Evolutionary conservation across 2,888 invertebrate genomes (phyloP), one percentile per base, ranked within the genome.

Genomic region (Xestia ashworthii): DNA sequence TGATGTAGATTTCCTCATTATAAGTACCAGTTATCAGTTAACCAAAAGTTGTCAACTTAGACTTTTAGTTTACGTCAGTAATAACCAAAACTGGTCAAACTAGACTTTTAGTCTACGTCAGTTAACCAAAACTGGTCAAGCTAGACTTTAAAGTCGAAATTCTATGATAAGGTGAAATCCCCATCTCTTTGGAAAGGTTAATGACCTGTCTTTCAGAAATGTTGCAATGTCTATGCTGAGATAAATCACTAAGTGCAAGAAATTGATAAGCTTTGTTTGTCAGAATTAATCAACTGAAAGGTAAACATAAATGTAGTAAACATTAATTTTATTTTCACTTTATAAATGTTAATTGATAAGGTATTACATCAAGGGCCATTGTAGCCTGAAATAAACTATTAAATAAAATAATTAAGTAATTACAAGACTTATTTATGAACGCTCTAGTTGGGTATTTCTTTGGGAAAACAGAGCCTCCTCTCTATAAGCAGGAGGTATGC

Each of bases 181-280:
- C 44, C 25, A 68, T 32, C 22, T 46, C 1, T 38, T 46, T 46
- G 46, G 64, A 48, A 46, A 41, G 77, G 25, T 77, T 19, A 77
- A 78, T 41, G 64, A 55, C 53, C 46, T 53, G 12, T 5, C 41
- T 44, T 2, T 16, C 22, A 46, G 22, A 53, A 60, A 77, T 55
- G 46, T 53, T 62, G 50, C 55, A 58, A 41, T 32, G 14, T 25
- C 14, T 9, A 41, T 41, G 19, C 5, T n/a, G 12, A 64, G 25
- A 65, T 48, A 25, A 65, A 38, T 14, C 25, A 38, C 12, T 16
- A 5, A 22, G 16, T 55, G 32, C 62, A 69, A 46, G 46, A 62
- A n/a, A 53, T 78, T 55, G 46, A 46, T 64, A 48, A 66, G 9
- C 25, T 0, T 76, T 65, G 38, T 44, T 48, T 50, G n/a, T 32